These are phyloP conservation scores for Ostrea edulis DNA, from an alignment of 1,140 invertebrate species.

Conservation along the genomic window DNA sequence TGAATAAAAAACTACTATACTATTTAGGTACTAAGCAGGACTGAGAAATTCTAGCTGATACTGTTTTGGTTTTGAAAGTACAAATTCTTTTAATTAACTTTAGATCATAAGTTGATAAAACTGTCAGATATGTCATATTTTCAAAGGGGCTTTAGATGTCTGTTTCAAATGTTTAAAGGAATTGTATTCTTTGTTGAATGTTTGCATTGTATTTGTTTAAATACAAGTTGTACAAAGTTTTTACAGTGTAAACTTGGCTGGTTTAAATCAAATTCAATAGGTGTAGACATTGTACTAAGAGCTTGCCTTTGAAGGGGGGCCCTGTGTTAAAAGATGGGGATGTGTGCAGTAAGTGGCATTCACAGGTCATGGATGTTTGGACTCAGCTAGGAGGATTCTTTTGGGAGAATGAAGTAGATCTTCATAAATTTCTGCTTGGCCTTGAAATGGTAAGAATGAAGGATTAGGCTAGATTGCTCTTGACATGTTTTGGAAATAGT, in stretches of 20 bases:
- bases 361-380: not conserved
- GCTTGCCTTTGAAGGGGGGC: not conserved
- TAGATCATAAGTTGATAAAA: constrained; percentile 33
- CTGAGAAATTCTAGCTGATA: not conserved
- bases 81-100: constrained; percentile 28
- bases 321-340: constrained; percentile 17
- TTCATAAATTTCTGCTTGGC: constrained; percentile 19
- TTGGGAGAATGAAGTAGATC: constrained; percentile 21
- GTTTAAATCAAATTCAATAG: constrained; percentile 39
- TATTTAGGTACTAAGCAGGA: not conserved
- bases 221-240: constrained; percentile 22
- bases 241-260: constrained; percentile 26
- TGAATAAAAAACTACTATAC: too few species aligned
- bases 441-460: constrained; percentile 32
- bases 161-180: constrained; percentile 37
- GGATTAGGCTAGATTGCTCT: constrained; percentile 7
- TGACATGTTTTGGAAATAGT: not conserved
- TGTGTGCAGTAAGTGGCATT: constrained; percentile 6
- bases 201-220: constrained; percentile 36
- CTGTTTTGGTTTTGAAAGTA: not conserved
- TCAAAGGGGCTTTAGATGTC: constrained; percentile 31
- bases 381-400: not conserved
- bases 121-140: constrained; percentile 35
- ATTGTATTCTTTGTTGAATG: constrained; percentile 35
- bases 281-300: constrained; percentile 28